These are phyloP conservation scores for Lithobates sylvaticus DNA, from an alignment of 2,797 vertebrate genomes.

Conservation along the genomic window DNA sequence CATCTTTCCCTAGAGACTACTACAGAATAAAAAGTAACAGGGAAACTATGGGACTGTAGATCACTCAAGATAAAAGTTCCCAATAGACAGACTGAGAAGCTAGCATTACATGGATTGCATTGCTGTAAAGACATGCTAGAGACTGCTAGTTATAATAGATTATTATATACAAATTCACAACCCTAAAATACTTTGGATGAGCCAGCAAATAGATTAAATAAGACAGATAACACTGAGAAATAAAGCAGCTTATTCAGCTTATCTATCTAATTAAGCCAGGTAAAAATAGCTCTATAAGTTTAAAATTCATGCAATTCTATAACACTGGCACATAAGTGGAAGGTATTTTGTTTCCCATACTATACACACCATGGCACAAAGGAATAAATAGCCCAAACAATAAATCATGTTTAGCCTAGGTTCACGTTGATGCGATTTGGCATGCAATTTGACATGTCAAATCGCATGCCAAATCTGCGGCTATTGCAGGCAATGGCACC, in stretches of 20 bases:
- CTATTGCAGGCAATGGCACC: too few species aligned
- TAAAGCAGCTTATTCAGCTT: neutral
- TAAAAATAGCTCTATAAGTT: neutral
- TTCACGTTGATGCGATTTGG: too few species aligned
- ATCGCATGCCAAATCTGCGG: too few species aligned
- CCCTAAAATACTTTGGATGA: neutral
- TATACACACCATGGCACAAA: too few species aligned
- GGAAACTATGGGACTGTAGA: neutral
- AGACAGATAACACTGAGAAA: neutral
- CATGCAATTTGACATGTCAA: too few species aligned
- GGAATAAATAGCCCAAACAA: too few species aligned
- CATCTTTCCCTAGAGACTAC: neutral
- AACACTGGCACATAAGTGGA: neutral
- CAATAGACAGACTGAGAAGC: neutral
- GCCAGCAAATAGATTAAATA: neutral
- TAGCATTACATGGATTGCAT: neutral
- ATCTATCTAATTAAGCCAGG: conserved; percentile 6
- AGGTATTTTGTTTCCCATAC: neutral
- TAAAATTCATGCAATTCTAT: neutral
- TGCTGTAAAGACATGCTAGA: neutral
- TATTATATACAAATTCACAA: too few species aligned
- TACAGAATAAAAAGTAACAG: neutral
- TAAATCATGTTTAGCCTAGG: too few species aligned
- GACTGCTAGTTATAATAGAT: neutral
- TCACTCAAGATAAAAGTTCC: neutral